phyloP scores from a whole-genome alignment of 2,113 vertebrate genomes.

The Poeciliopsis occidentalis region DNA sequence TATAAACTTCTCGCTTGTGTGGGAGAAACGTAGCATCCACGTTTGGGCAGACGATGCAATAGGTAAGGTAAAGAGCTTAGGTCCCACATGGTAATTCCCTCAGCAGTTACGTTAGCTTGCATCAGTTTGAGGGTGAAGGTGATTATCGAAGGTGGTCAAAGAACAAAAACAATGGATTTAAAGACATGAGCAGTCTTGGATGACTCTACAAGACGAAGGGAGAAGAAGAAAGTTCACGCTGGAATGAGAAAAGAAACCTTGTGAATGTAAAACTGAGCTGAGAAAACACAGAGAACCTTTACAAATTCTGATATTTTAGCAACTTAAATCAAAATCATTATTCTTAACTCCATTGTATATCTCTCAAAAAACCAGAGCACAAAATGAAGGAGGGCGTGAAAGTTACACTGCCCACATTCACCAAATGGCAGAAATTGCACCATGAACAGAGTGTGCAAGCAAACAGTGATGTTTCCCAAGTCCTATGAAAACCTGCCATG shows the following conservation, averaged over 20 bases:
- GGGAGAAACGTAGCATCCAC: conserved; percentile 14
- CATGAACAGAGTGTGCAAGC: conserved; percentile 63
- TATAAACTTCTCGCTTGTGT: conserved; percentile 55
- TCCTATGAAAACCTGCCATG: conserved; percentile 13
- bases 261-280: conserved; percentile 25
- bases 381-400: conserved; percentile 55
- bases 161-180: conserved; percentile 57
- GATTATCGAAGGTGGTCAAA: conserved; percentile 40
- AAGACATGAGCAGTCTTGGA: conserved; percentile 55
- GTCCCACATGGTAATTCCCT: conserved; percentile 62
- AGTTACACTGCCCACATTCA: conserved; percentile 78
- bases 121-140: conserved; percentile 50
- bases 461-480: conserved; percentile 39
- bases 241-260: conserved; percentile 1
- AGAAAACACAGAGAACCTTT: background rate
- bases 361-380: conserved; percentile 37
- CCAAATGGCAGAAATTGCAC: conserved; percentile 78
- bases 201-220: conserved; percentile 23
- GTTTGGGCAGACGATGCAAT: conserved; percentile 15
- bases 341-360: conserved; percentile 18
- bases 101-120: conserved; percentile 57
- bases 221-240: conserved; percentile 5
- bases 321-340: conserved; percentile 45
- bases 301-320: conserved; percentile 23
- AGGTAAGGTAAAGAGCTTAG: conserved; percentile 39